These are phyloP conservation scores for Muraenolepis orangiensis DNA, from an alignment of 2,797 vertebrate species.

Conservation along the genomic window DNA sequence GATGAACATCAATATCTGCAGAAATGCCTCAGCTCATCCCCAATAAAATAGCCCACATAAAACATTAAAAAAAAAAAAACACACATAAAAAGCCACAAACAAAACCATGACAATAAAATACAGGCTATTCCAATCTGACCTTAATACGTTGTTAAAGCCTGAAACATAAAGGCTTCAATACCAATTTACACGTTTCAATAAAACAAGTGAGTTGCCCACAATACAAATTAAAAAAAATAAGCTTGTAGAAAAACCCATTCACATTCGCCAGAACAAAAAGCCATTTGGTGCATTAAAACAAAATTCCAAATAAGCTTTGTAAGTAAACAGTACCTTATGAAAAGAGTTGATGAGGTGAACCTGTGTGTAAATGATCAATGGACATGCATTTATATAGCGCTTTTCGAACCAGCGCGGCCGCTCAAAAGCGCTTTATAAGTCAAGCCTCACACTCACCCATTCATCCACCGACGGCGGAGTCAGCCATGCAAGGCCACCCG, in stretches of 20 bases:
- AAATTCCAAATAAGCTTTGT: background rate
- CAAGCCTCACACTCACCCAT: too few relatives aligned
- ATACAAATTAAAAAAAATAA: conserved; percentile 8
- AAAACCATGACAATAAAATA: conserved; percentile 14
- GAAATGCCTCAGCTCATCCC: background rate
- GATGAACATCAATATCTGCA: too few relatives aligned
- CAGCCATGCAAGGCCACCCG: too few relatives aligned
- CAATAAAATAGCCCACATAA: conserved; percentile 9
- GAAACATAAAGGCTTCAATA: conserved; percentile 9
- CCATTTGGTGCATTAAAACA: background rate
- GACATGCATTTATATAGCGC: too few relatives aligned
- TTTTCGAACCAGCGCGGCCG: too few relatives aligned
- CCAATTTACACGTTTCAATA: conserved; percentile 16
- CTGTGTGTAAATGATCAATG: too few relatives aligned
- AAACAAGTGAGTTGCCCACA: background rate
- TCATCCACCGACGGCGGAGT: too few relatives aligned
- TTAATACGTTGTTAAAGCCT: conserved; percentile 7
- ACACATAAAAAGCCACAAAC: too few relatives aligned
- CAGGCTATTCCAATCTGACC: conserved; percentile 12
- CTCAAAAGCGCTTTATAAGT: too few relatives aligned
- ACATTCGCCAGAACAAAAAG: background rate
- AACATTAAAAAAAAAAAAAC: conserved; percentile 6
- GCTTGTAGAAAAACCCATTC: background rate
- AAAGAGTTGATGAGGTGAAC: conserved; percentile 18
- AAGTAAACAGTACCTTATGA: background rate